Conservation (phyloP, 2,113 vertebrate species). For the Seriola quinqueradiata region DNA sequence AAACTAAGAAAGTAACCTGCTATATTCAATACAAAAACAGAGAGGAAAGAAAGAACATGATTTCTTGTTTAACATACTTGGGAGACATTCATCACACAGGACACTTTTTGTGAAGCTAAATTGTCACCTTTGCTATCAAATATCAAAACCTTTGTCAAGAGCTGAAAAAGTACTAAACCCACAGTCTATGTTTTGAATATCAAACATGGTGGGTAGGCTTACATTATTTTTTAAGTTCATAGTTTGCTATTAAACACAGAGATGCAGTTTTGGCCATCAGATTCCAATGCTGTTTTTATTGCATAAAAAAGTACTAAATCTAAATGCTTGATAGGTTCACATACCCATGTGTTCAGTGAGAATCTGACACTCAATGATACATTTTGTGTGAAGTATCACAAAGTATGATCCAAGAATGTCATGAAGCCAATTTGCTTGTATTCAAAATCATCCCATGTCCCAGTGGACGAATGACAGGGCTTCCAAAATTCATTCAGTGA, state of each 20-base stretch:
- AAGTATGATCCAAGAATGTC: not conserved
- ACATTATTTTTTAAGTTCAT: not conserved
- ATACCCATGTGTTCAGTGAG: too few species aligned
- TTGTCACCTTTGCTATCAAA: not conserved
- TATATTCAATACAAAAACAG: not conserved
- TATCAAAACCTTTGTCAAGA: not conserved
- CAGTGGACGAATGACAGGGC: not conserved
- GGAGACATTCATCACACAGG: not conserved
- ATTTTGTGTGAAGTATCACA: not conserved
- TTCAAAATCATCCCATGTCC: not conserved
- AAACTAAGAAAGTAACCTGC: not conserved
- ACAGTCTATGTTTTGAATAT: not conserved
- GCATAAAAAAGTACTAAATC: not conserved
- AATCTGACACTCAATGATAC: not conserved
- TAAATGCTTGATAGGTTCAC: not conserved
- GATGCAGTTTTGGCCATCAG: not conserved
- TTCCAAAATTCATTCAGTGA: not conserved
- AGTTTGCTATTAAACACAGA: not conserved
- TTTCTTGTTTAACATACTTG: not conserved
- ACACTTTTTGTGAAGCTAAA: too few species aligned
- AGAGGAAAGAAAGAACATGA: too few species aligned
- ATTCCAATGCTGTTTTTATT: not conserved
- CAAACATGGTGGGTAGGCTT: not conserved
- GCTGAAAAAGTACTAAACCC: not conserved
- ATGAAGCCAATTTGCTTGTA: too few species aligned